Percentiles rank a stretch among this genome's conserved stretches.
Evolutionary conservation across 2,888 invertebrate genomes (phyloP).

Genomic region (Pristionchus exspectatus): DNA sequence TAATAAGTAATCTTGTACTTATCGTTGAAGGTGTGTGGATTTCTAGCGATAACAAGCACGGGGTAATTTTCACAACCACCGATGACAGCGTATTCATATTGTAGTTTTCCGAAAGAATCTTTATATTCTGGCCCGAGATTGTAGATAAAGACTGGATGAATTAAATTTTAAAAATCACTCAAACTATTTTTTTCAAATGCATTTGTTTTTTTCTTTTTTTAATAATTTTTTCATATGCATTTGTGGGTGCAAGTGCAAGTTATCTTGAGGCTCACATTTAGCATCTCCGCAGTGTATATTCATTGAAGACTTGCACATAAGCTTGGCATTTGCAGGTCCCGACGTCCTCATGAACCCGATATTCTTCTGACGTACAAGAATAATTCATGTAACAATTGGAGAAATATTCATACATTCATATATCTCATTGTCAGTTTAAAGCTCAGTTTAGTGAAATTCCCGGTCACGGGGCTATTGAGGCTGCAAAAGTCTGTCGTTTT

Average conservation of each 20-base stretch:
- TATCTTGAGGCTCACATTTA: neutral
- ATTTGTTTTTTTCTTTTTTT: no score
- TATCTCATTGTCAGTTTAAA: no score
- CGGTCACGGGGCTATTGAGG: no score
- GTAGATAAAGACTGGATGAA: constrained; percentile 78
- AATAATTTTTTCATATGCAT: no score
- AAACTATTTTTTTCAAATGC: neutral
- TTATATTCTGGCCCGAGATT: constrained; percentile 78
- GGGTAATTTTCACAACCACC: constrained; percentile 78
- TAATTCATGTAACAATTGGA: no score
- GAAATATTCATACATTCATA: no score
- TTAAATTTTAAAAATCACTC: neutral
- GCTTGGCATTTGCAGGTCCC: neutral
- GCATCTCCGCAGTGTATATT: neutral
- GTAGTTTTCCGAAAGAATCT: constrained; percentile 78
- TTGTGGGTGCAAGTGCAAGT: no score
- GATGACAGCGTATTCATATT: constrained; percentile 79
- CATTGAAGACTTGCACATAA: neutral
- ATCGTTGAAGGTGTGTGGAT: constrained; percentile 77
- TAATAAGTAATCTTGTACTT: constrained; percentile 64
- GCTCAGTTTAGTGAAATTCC: no score
- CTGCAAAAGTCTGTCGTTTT: no score
- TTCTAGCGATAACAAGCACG: constrained; percentile 78
- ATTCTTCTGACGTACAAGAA: neutral
- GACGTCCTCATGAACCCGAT: neutral